Base-by-base conservation (phyloP, 1,140 invertebrate genomes). In the Spodoptera frugiperda region DNA sequence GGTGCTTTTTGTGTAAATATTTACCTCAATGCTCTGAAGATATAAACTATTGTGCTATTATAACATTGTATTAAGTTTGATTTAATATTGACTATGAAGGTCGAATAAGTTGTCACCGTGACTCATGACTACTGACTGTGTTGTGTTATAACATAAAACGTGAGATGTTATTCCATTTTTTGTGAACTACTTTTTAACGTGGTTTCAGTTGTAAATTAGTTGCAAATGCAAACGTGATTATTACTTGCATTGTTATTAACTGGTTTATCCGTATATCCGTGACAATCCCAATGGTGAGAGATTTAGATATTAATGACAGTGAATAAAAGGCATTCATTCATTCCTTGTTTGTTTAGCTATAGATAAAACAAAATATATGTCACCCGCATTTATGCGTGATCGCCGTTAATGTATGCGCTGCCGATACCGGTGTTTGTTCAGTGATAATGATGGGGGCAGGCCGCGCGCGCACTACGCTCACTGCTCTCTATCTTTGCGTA, bases 371-470 rank as follows among this genome's bases (percentile, higher is more conserved):
- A 25, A 25, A 48, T 48, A 49, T 57, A 49, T 73, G 15, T 25
- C 80, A 82, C 79, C 70, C 67, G 78, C 78, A 83, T 84, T 82
- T 74, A 78, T 78, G 81, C 67, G 78, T 77, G 82, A 67, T 80
- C 74, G 72, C 68, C 73, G 78, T 75, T 87, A 87, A 89, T 86
- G 82, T 85, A 81, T 82, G 83, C 82, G 87, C 78, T 75, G 49
- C 67, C 84, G 87, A 90, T 92, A 90, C 78, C 88, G 79, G 14
- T 92, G 89, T 91, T 93, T 93, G 87, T 74, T 82, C 84, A 86
- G 73, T 84, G 91, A 93, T 93, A 90, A 88, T 80, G 74, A 83
- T 77, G 84, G 68, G 78, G 83, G 78, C 48, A 80, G 55, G 78
- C 57, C 82, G 86, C 82, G 86, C 87, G 86, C 88, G 85, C 77